Conservation (phyloP, 2,797 vertebrate species). For the Steatocranus sp. region DNA sequence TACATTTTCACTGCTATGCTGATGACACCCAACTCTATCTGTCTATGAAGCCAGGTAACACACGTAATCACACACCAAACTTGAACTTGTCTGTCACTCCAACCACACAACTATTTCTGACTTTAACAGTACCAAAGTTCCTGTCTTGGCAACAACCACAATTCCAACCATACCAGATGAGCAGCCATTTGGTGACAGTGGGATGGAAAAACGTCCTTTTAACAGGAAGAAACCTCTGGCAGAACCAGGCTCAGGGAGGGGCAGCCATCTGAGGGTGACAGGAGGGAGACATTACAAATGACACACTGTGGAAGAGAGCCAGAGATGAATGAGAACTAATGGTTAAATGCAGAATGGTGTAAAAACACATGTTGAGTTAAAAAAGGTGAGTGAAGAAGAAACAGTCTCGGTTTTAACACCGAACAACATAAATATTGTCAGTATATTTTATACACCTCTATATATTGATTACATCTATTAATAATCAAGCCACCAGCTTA, state of each 20-base stretch:
- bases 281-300: not conserved
- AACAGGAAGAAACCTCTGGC: not conserved
- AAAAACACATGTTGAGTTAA: not conserved
- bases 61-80: not conserved
- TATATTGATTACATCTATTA: not conserved
- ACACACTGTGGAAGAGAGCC: not conserved
- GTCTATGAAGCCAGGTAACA: too few relatives aligned
- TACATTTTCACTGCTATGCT: too few relatives aligned
- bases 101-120: not conserved
- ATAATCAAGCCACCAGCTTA: not conserved
- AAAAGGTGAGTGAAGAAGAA: not conserved
- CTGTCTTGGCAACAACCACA: not conserved
- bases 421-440: not conserved
- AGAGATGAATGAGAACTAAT: not conserved
- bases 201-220: not conserved
- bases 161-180: not conserved
- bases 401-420: not conserved
- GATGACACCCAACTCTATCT: too few relatives aligned
- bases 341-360: not conserved
- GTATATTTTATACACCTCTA: not conserved
- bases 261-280: not conserved
- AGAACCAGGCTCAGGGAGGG: not conserved
- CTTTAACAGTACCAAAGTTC: not conserved
- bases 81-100: not conserved
- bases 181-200: not conserved